Base-by-base conservation (phyloP, 2,113 vertebrate species). In the Eonycteris spelaea region DNA sequence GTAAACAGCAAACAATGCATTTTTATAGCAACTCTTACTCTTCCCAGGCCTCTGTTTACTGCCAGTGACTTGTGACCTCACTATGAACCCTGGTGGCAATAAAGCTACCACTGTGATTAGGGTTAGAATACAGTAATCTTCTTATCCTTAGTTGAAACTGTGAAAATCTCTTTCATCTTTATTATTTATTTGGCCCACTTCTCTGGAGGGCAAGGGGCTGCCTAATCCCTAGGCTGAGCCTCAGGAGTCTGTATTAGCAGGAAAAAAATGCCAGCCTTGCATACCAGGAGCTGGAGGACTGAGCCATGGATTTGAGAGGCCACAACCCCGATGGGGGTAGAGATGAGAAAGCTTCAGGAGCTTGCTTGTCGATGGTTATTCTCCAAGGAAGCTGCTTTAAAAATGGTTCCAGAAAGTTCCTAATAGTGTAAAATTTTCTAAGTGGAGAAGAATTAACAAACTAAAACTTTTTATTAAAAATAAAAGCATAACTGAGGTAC, bases 161-260 rank as follows among this genome's bases (percentile, higher is more conserved):
- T 97, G 97, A 97, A 97, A 97, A 97, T 94, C 82, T 79, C 74
- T 96, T 98, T 97, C 96, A 97, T 98, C 94, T 97, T 97, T 96
- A 97, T 95, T 97, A 95, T 95, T 97, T 97, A 96, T 96, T 96
- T 97, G 94, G 77, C 86, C 77, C 40, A 40, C 94, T 97, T 94
- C 68, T 96, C 59, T 80, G 67, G 68, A 95, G 63, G 93, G 88
- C 73, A 53, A 85, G 86, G 80, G 74, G 30, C n/a, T 97, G 6
- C 67, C 35, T 98, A 95, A 98, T 97, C 95, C 82, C 74, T 21
- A 74, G 91, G 48, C 82, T 93, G 89, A 65, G 86, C 78, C 86
- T 79, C 53, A 61, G 71, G 85, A 90, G 77, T 88, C 68, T 95
- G 57, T 74, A 35, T 30, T 40, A 75, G 38, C 57, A 95, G 71